Evolutionary conservation across 2,888 invertebrate genomes (phyloP).

Genomic region (Buathra laborator): DNA sequence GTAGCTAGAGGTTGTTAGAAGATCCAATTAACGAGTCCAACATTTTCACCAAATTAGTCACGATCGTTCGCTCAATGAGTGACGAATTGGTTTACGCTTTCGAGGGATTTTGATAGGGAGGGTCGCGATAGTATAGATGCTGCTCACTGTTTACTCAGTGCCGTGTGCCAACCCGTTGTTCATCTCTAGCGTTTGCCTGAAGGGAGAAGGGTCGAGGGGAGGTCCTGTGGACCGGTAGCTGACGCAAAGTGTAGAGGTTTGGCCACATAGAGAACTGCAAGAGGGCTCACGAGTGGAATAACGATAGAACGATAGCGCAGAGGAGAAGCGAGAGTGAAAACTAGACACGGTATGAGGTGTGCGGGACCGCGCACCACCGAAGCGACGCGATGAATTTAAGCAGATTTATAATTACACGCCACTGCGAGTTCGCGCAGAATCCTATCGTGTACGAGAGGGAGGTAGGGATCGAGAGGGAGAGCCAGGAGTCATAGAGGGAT

Average conservation of each 20-base stretch:
- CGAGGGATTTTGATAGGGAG: constrained; percentile 6
- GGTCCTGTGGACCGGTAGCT: constrained; percentile 22
- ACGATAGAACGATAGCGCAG: neutral
- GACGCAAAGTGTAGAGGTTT: constrained; percentile 38
- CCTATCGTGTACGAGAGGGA: neutral
- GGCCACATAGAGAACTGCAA: constrained; percentile 27
- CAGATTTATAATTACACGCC: constrained; percentile 61
- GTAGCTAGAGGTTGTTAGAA: neutral
- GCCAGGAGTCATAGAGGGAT: constrained; percentile 13
- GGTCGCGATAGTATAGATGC: neutral
- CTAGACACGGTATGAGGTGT: constrained; percentile 17
- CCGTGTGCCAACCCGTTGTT: constrained; percentile 29
- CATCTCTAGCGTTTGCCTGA: neutral
- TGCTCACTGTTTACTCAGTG: constrained; percentile 43
- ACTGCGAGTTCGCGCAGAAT: constrained; percentile 43
- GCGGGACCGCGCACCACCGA: constrained; percentile 47
- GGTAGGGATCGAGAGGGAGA: neutral
- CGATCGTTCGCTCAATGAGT: constrained; percentile 43
- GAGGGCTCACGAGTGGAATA: neutral
- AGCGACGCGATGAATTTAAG: constrained; percentile 61
- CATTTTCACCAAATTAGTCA: constrained; percentile 30
- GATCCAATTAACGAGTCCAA: constrained; percentile 32
- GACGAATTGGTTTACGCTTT: constrained; percentile 42
- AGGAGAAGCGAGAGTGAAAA: constrained; percentile 34
- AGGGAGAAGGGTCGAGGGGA: neutral